Evolutionary conservation across 2,888 invertebrate genomes (phyloP), one percentile per base, ranked within the genome.

Genomic region (Gastrophysa polygoni): DNA sequence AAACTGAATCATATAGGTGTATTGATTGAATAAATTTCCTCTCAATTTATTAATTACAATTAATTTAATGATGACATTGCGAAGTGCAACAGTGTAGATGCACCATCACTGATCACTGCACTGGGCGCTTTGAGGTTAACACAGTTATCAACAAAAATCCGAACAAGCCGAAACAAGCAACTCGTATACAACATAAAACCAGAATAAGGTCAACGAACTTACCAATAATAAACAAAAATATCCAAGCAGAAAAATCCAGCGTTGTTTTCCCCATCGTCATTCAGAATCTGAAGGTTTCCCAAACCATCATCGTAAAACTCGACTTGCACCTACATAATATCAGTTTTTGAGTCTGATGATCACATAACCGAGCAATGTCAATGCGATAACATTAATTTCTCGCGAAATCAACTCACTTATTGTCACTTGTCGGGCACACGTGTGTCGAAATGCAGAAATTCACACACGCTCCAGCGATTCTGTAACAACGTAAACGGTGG

Each of bases 141-240:
- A 38, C 38, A n/a, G 14, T 14, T 14, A 38, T 14, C 14, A 38
- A 38, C 16, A 44, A 16, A 11, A 24, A 21, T 38, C 20, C n/a
- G 14, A n/a, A n/a, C n/a, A n/a, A 29, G 24, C 10, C 21, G 43
- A 54, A 54, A 43, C 54, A 54, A 52, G 18, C 38, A 21, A 52
- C 38, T 38, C 38, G 52, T 18, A 52, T 38, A 38, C 52, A 20
- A 20, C 18, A 52, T 38, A 52, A 52, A 52, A 52, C 52, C 34
- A 5, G 18, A 43, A 8, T 16, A 43, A 29, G 59, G 56, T 58
- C 51, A 57, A 56, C 21, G 56, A 57, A 72, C 73, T 72, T 66
- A 73, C 73, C 73, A 65, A 71, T 62, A 67, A 68, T 59, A 68
- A 73, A 72, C 59, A 69, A 71, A 73, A 73, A 71, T 69, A 73